These are phyloP conservation scores for Oryctolagus cuniculus DNA, from an alignment of 2,113 vertebrate genomes.

Conservation along the genomic window mOryCun1.1 NC_091445.1:39465501-39466000, in stretches of 20 bases:
- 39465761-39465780: neutral
- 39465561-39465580: too few relatives aligned
- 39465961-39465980: constrained; percentile 22
- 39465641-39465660: neutral
- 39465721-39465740: neutral
- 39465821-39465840: neutral
- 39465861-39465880: neutral
- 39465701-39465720: neutral
- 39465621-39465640: neutral
- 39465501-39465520: too few relatives aligned
- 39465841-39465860: neutral
- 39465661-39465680: neutral
- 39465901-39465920: neutral
- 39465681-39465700: neutral
- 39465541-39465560: too few relatives aligned
- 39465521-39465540: too few relatives aligned
- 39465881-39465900: neutral
- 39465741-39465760: neutral
- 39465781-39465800: neutral
- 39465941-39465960: constrained; percentile 23
- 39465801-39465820: neutral
- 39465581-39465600: too few relatives aligned
- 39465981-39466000: constrained; percentile 16
- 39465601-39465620: too few relatives aligned
- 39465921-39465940: constrained; percentile 48